Evolutionary conservation across 92 coral and sea anemone genomes (phyloP), one percentile per base, ranked within the genome.

Genomic region (Blastomussa wellsi): DNA sequence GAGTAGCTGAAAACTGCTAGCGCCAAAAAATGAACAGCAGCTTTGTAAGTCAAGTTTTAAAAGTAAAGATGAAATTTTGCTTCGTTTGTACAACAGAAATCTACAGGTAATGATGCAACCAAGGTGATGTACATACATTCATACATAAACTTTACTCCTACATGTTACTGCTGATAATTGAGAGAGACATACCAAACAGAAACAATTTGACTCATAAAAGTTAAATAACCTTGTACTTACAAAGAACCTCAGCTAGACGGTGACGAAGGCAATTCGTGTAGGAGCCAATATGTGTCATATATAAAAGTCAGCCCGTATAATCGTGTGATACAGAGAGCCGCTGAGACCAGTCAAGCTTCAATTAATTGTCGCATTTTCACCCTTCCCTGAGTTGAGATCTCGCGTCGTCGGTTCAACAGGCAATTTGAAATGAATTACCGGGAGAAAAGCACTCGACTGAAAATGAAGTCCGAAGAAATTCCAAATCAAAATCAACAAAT

Each of bases 141-240:
- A n/a, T n/a, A n/a, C n/a, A n/a, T n/a, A n/a, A n/a, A n/a, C n/a
- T n/a, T n/a, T n/a, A n/a, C n/a, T n/a, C 7, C 4, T 44, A 44
- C 49, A 44, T 44, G 49, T 44, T 44, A 44, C 49, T 77, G 7
- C 60, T 7, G 82, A 37, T 26, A 14, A 64, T 42, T 64, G 42
- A 38, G 24, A 29, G 57, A 81, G 5, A 7, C 65, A 44, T 29
- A 15, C 28, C 20, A 79, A 42, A 67, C 73, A 68, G 47, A 35
- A 70, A 8, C 72, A 31, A 14, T 28, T 31, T 14, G n/a, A 33
- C 20, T 57, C 28, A 62, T 62, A 62, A 62, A 26, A 62, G 2
- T 16, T 12, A 77, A 20, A 24, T 41, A 67, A 41, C 66, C 11
- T 36, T 67, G 65, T 71, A 82, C 78, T 82, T 82, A 82, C 86